Conservation (phyloP, 2,113 vertebrate species). For the Gambusia affinis region DNA sequence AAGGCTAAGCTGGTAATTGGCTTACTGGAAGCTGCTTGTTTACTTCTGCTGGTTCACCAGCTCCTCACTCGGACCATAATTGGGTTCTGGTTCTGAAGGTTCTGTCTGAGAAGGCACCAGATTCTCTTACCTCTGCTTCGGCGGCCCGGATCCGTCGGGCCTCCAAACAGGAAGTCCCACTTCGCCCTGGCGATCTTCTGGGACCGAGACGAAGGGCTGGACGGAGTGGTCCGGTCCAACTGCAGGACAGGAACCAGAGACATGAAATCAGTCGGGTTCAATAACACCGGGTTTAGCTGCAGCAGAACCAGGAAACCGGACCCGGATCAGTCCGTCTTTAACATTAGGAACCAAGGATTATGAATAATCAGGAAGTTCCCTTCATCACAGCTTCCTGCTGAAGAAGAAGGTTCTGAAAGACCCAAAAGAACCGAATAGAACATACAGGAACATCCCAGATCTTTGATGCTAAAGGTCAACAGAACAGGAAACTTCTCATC, state of each 20-base stretch:
- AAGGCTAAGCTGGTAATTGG: conserved; percentile 62
- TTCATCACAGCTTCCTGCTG: neutral
- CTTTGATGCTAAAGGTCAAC: neutral
- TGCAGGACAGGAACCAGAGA: conserved; percentile 36
- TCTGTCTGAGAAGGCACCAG: too few species aligned
- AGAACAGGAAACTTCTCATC: too few species aligned
- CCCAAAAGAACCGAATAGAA: too few species aligned
- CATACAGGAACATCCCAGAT: neutral
- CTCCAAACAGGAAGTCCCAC: conserved; percentile 97
- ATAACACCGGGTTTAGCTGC: neutral
- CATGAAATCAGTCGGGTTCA: neutral
- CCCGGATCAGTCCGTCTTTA: too few species aligned
- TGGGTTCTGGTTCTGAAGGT: neutral
- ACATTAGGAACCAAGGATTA: neutral
- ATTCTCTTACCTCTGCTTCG: conserved; percentile 35
- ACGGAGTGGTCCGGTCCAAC: conserved; percentile 72
- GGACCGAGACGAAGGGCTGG: conserved; percentile 82
- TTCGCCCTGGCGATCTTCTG: conserved; percentile 93
- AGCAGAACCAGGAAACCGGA: neutral
- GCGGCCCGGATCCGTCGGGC: conserved; percentile 41
- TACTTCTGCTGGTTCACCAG: conserved; percentile 10
- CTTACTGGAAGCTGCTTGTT: conserved; percentile 57
- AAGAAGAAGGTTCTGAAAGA: too few species aligned
- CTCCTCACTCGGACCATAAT: neutral
- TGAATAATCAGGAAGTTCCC: neutral